Base-by-base conservation (phyloP, 2,797 vertebrate species). In the Pampus argenteus region DNA sequence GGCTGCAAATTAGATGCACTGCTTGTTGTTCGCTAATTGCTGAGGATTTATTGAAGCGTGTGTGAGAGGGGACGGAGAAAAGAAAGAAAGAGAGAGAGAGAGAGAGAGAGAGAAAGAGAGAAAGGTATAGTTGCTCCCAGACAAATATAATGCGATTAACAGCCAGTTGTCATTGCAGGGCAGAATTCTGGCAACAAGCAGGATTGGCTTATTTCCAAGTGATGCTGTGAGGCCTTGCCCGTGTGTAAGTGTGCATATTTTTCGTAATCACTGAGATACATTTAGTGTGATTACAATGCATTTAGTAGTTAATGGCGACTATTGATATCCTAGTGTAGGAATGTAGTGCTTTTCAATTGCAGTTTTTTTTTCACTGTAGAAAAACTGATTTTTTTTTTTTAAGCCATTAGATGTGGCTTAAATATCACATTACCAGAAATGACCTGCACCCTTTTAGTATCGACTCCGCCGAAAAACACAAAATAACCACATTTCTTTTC, bases 131-230 rank as follows among this genome's bases (percentile, higher is more conserved):
- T 72, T 66, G 50, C 86, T 86, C 69, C 78, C 79, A 91, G 89
- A 89, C 88, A 84, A 89, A 92, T 91, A 84, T 92, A 92, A 88
- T 86, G 48, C 29, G 81, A 88, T 94, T 92, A 88, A 93, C 83
- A 86, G 81, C 68, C 63, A 49, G 58, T 90, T 89, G 77, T 84
- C 90, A 36, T 92, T 89, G 71, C 93, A 99, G 98, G 97, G 98
- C 71, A 96, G 93, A 94, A 96, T 97, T 89, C 88, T 96, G 90
- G 89, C 94, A 59, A 97, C 95, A 47, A 95, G 95, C 91, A 97
- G 96, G 85, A 94, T 95, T 92, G 98, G 98, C 93, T 99, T 96
- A 93, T 99, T 99, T 91, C 98, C 98, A 75, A 98, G 97, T 83
- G 95, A 98, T 36, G 95, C 96, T 66, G 98, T 99, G 76, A 98